Evolutionary conservation across 2,113 vertebrate species (phyloP).

Genomic region (Sclerurus mexicanus): DNA sequence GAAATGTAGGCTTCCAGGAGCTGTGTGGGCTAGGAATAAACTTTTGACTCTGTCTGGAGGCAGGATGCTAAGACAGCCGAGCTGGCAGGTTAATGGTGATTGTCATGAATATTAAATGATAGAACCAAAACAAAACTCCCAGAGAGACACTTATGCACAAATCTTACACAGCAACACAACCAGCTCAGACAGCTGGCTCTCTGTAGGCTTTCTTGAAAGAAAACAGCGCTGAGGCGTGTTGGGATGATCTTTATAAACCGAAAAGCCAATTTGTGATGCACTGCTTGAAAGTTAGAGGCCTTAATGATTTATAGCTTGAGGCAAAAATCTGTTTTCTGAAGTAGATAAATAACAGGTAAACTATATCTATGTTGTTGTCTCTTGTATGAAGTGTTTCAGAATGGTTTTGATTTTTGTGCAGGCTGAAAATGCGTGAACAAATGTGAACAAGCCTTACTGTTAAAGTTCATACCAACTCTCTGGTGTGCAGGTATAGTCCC

Average conservation of each 20-base stretch:
- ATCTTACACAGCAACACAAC: not conserved
- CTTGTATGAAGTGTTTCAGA: not conserved
- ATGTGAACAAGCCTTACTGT: not conserved
- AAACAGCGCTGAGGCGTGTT: not conserved
- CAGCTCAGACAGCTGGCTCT: constrained; percentile 27
- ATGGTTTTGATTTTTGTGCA: not conserved
- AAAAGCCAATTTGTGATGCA: not conserved
- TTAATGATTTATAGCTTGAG: constrained; percentile 22
- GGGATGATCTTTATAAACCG: constrained; percentile 10
- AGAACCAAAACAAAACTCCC: constrained; percentile 50
- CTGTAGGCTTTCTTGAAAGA: not conserved
- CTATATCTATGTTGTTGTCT: not conserved
- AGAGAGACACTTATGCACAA: not conserved
- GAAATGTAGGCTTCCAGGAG: not conserved
- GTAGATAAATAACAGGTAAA: not conserved
- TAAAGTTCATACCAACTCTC: not conserved
- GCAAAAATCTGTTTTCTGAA: not conserved
- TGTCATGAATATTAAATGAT: constrained; percentile 57
- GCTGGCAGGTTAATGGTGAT: constrained; percentile 29
- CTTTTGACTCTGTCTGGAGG: constrained; percentile 4
- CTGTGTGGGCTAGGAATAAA: not conserved
- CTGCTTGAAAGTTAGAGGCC: constrained; percentile 12
- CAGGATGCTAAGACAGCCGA: not conserved
- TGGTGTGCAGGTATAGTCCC: not conserved
- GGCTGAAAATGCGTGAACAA: not conserved